A percentile compares a stretch with the other conserved stretches of the same genome.
Evolutionary conservation across 2,113 vertebrate species (phyloP).

Genomic region (Hiodon tergisus): DNA sequence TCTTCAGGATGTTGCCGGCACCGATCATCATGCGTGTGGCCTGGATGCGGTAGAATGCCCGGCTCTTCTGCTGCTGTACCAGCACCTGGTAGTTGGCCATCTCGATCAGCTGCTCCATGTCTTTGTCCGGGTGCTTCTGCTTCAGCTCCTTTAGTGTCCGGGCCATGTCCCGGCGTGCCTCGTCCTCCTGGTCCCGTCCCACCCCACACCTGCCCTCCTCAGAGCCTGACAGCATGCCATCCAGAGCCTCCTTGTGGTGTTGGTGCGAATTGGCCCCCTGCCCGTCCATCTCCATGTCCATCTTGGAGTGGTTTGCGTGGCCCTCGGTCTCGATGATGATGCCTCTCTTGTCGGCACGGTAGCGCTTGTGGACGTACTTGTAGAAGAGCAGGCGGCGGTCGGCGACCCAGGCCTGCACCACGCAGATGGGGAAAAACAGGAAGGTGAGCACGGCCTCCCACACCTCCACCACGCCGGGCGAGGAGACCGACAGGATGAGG

Average conservation of each 20-base stretch:
- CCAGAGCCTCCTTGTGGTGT: conserved; percentile 42
- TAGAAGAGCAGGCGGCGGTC: conserved; percentile 74
- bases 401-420: conserved; percentile 75
- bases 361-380: conserved; percentile 68
- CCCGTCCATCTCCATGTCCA: conserved; percentile 60
- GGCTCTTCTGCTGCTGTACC: conserved; percentile 60
- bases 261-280: conserved; percentile 55
- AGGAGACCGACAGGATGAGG: conserved; percentile 68
- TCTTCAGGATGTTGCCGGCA: conserved; percentile 61
- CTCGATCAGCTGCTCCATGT: conserved; percentile 77
- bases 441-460: conserved; percentile 77
- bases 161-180: conserved; percentile 70
- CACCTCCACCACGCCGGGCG: conserved; percentile 70
- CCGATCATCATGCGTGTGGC: conserved; percentile 65
- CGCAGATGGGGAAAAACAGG: conserved; percentile 66
- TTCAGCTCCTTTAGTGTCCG: conserved; percentile 71
- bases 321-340: conserved; percentile 74
- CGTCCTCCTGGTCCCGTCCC: conserved; percentile 61
- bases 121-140: conserved; percentile 72
- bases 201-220: conserved; percentile 46
- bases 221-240: conserved; percentile 49
- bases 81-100: conserved; percentile 76
- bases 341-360: conserved; percentile 66
- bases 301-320: conserved; percentile 36
- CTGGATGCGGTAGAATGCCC: conserved; percentile 63